phyloP scores from a whole-genome alignment of 1,140 invertebrate species.

The Drosophila orosa region DNA sequence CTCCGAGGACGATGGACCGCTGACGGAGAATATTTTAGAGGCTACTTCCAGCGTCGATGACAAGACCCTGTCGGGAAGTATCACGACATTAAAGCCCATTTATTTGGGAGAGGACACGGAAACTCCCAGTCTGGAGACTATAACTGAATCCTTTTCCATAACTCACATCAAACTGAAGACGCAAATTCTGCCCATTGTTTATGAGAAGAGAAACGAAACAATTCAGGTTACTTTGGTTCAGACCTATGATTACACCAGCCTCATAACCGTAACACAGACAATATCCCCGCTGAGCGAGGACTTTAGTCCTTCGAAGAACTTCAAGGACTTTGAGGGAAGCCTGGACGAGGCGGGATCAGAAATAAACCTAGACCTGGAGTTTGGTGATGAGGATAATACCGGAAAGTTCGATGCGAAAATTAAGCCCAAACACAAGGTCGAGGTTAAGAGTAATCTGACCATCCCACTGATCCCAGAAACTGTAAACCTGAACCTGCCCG shows the following conservation, averaged over 20 bases:
- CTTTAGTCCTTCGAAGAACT: conserved; percentile 85
- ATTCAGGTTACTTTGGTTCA: conserved; percentile 92
- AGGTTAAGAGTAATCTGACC: conserved; percentile 49
- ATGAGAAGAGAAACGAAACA: conserved; percentile 88
- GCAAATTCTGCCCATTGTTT: conserved; percentile 92
- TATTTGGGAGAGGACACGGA: conserved; percentile 89
- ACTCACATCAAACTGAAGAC: conserved; percentile 94
- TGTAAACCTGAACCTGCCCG: conserved; percentile 20
- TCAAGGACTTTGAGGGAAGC: conserved; percentile 94
- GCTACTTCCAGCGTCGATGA: conserved; percentile 90
- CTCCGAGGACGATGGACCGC: conserved; percentile 87
- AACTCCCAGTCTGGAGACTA: conserved; percentile 92
- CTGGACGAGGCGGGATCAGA: conserved; percentile 95
- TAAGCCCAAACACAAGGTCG: conserved; percentile 48
- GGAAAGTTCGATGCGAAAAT: conserved; percentile 86
- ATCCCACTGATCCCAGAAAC: conserved; percentile 22
- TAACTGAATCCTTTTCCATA: conserved; percentile 96
- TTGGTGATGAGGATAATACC: conserved; percentile 91
- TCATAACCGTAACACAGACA: conserved; percentile 94
- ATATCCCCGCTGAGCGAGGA: conserved; percentile 94
- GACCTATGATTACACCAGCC: conserved; percentile 93
- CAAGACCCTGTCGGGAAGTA: conserved; percentile 89
- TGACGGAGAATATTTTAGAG: conserved; percentile 94
- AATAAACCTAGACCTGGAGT: conserved; percentile 92
- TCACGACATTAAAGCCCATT: conserved; percentile 92